Base-by-base conservation (phyloP, 2,888 invertebrate species). In the Luperina testacea region DNA sequence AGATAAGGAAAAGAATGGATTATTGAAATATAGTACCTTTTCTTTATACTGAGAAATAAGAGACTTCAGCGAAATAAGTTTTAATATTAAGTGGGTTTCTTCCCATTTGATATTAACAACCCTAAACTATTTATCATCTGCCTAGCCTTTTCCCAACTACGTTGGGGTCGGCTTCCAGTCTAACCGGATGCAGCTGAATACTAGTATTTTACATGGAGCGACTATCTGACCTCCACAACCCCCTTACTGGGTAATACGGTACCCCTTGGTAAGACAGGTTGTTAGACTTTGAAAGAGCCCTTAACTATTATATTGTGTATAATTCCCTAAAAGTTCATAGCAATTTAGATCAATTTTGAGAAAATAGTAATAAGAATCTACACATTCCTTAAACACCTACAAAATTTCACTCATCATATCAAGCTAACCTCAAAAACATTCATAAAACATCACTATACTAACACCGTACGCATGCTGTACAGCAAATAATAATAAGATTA, bases 381-480 rank as follows among this genome's bases (percentile, higher is more conserved):
- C 5, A 17, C 73, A 73, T 59, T 73, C 42, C 51, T 51, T 24
- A 65, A 64, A 65, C 17, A 61, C 32, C 38, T n/a, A 53, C 1
- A 76, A 61, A 17, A 53, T 5, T 20, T 13, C 64, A 75, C 42
- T 69, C 42, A n/a, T n/a, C n/a, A 38, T 9, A 7, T 64, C 20
- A 63, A 82, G 59, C 63, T 77, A 77, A 32, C 42, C 45, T 70
- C 24, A 15, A 61, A 69, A 38, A 51, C 38, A 59, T 64, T 65
- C 9, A 27, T 7, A 68, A 68, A 78, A 61, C 9, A 51, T 59
- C 45, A 61, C 71, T 69, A 72, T 38, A 13, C 70, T 75, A 72
- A 42, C 38, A 67, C 2, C 2, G 17, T 74, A 57, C 13, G 45
- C 84, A 85, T 85, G 84, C 84, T 64, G 68, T 67, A 77, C 17